Evolutionary conservation across 2,888 invertebrate genomes (phyloP), one percentile per base, ranked within the genome.

Genomic region (Caenorhabditis sp.): DNA sequence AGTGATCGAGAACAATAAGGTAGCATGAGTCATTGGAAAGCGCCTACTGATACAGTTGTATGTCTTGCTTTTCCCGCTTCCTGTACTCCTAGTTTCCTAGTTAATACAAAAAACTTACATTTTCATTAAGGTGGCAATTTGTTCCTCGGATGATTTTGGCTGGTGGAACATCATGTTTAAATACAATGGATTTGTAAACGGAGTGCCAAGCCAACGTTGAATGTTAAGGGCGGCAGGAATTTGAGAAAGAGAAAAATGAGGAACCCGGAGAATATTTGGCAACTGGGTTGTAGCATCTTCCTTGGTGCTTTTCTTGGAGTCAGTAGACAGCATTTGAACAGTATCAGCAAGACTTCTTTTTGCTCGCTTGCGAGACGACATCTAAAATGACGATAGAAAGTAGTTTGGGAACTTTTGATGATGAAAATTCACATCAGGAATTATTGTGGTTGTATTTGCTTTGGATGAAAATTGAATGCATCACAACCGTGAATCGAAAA

Each of bases 281-380:
- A n/a, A n/a, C n/a, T n/a, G n/a, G n/a, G 71, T 70, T 40, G 62
- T 50, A 11, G 78, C 55, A 35, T 58, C 51, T 13, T 62, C 61
- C 28, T 72, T 68, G 8, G 53, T 11, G 11, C 8, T 6, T 32
- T 40, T 69, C 44, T 60, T 56, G 9, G 47, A 20, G 47, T 69
- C 58, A 5, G 35, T 51, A 0, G 67, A 72, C 62, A 80, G 58
- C 64, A 68, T 72, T 69, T 80, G 72, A 4, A 80, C 80, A 24
- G 68, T 80, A 51, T 80, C 80, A 44, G 72, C 80, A 18, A 80
- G 50, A 58, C 80, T 80, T 74, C 80, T 55, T 18, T 80, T 80
- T 1, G 47, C 58, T 37, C 68, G 40, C 22, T 72, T 67, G 3
- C 69, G 68, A 15, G 68, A 58, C 22, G 72, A 44, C 64, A 65